Conservation (phyloP, 2,797 vertebrate species). For the Parauchenoglanis ngamensis region DNA sequence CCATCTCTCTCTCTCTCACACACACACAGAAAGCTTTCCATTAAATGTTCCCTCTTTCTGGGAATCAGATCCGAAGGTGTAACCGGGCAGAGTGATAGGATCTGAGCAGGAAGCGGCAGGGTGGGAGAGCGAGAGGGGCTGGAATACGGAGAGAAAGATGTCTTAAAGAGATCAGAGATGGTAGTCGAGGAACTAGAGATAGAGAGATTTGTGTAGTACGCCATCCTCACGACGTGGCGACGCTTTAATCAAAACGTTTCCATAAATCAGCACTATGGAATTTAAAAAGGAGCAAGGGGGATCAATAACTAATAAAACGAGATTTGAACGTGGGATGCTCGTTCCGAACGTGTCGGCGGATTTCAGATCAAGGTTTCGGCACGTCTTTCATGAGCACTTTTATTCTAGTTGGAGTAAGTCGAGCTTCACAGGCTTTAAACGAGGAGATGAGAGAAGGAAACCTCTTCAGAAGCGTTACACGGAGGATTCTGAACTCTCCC, state of each 20-base stretch:
- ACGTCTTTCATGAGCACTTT: background rate
- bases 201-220: background rate
- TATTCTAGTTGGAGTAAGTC: background rate
- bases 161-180: background rate
- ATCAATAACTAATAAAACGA: background rate
- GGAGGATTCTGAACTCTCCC: background rate
- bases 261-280: no score
- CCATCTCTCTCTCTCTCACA: background rate
- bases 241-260: background rate
- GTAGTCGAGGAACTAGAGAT: background rate
- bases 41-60: slow-evolving; percentile 37
- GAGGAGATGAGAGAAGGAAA: background rate
- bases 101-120: slow-evolving; percentile 36
- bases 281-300: background rate
- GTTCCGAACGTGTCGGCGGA: no score
- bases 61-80: slow-evolving; percentile 45
- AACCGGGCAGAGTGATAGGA: slow-evolving; percentile 40
- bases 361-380: background rate
- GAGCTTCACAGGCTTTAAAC: background rate
- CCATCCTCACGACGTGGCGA: background rate
- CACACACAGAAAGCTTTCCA: slow-evolving; percentile 19
- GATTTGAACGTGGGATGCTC: background rate
- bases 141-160: background rate
- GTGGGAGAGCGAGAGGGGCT: slow-evolving; percentile 4
- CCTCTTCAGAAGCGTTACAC: background rate